Percentiles rank a stretch among this genome's conserved stretches.
Evolutionary conservation across 2,113 vertebrate genomes (phyloP).

Genomic region (Cercocebus atys): DNA sequence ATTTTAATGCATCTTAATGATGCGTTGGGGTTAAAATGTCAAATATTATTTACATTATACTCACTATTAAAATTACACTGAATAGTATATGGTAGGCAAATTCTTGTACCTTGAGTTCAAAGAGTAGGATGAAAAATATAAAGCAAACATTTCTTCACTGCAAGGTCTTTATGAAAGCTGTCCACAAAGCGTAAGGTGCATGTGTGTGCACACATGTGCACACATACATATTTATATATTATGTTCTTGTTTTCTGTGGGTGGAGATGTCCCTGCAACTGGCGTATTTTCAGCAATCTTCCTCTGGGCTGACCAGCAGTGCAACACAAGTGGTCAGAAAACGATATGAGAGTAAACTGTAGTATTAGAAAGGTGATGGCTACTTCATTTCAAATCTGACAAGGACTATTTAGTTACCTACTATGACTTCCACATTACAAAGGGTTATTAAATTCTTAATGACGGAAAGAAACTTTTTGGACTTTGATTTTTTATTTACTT

Average conservation of each 20-base stretch:
- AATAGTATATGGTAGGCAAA: background rate
- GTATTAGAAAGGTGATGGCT: background rate
- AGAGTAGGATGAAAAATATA: background rate
- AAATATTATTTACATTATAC: constrained; percentile 1
- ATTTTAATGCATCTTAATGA: constrained; percentile 10
- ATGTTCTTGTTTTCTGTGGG: background rate
- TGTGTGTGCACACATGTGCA: background rate
- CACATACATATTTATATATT: background rate
- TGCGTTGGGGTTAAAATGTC: background rate
- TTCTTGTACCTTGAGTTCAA: background rate
- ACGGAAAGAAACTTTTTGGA: background rate
- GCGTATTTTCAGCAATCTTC: background rate
- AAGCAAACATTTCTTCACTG: background rate
- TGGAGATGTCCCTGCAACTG: background rate
- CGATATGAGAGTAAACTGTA: background rate
- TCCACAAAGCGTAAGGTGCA: background rate
- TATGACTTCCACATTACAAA: background rate
- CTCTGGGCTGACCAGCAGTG: background rate
- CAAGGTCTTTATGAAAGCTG: background rate
- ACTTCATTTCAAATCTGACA: background rate
- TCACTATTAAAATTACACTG: background rate
- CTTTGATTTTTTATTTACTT: background rate
- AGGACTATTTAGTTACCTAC: background rate
- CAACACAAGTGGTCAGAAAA: background rate
- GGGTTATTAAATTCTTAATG: background rate